Conservation (phyloP, 2,797 vertebrate genomes). For the Sarcoramphus papa region DNA sequence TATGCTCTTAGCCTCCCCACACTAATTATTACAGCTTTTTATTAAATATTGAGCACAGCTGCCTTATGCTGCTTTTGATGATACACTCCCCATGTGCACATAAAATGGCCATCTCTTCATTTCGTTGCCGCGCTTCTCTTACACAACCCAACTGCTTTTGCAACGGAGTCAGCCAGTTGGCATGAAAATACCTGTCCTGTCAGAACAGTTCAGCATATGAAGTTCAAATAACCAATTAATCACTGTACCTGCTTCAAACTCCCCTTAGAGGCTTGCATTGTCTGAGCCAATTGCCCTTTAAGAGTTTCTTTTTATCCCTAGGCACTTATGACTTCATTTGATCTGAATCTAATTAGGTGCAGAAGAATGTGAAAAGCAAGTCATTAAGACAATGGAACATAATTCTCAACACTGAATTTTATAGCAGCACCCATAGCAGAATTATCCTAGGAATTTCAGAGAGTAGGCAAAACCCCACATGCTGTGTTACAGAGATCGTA, state of each 20-base stretch:
- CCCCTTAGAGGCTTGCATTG: not conserved
- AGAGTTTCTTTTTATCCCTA: slow-evolving; percentile 41
- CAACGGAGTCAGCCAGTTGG: not conserved
- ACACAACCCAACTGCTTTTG: not conserved
- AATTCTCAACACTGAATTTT: not conserved
- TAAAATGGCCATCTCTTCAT: not conserved
- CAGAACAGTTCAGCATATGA: slow-evolving; percentile 18
- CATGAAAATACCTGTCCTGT: slow-evolving; percentile 56
- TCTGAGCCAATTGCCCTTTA: slow-evolving; percentile 43
- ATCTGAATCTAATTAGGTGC: slow-evolving; percentile 47
- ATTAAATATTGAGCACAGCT: not conserved
- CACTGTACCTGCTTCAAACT: slow-evolving; percentile 34
- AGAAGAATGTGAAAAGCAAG: slow-evolving; percentile 37
- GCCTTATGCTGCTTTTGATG: not conserved
- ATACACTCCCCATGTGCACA: not conserved
- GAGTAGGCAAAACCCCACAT: not conserved
- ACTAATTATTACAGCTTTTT: not conserved
- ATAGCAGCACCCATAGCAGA: not conserved
- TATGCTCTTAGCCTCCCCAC: not conserved
- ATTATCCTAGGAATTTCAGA: not conserved
- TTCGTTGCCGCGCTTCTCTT: not conserved
- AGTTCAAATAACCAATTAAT: slow-evolving; percentile 54
- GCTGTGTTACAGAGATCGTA: not conserved
- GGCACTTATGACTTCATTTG: slow-evolving; percentile 52
- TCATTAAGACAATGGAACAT: slow-evolving; percentile 22